Evolutionary conservation across 2,113 vertebrate genomes (phyloP), one percentile per base, ranked within the genome.

Genomic region (Melierax canorus): DNA sequence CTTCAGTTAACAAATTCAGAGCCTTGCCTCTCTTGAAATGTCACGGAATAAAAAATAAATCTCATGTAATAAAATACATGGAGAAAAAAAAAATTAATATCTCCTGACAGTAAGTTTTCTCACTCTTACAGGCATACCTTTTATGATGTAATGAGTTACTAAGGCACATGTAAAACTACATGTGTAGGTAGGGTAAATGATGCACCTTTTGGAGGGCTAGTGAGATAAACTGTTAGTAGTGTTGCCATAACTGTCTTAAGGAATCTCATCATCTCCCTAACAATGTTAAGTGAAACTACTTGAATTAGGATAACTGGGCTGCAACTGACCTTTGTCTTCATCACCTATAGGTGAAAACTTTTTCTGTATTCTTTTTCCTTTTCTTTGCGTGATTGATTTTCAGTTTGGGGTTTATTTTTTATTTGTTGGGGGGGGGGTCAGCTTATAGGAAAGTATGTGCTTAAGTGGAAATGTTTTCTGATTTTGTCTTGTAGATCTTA

Each of bases 31-130:
- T 89, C 55, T n/a, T 77, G 27, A 83, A 85, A 59, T 55, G 39
- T 32, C 48, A 87, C 46, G 19, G n/a, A 77, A 83, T 74, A 80
- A 92, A 91, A 94, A 71, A 38, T 86, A 83, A 88, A 77, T 82
- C 86, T 79, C 3, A 48, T 50, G 17, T 46, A 73, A 90, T 63
- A 82, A 88, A 82, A 86, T 67, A 51, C 4, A n/a, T 23, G 10
- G 27, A 53, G 23, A 8, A 53, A 55, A 72, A 66, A 75, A 76
- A 38, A 29, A 53, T 13, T 66, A 43, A 24, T 41, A 22, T 45
- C 10, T 77, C 51, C 48, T 81, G 30, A 11, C 1, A 4, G 18
- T n/a, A 79, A 34, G 8, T 53, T 92, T 81, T 86, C 32, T 92
- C 64, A 64, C 39, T 55, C 9, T 51, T 43, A 39, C 1, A 84